Conservation (phyloP, 1,140 invertebrate genomes). For the Rhynchophorus ferrugineus region DNA sequence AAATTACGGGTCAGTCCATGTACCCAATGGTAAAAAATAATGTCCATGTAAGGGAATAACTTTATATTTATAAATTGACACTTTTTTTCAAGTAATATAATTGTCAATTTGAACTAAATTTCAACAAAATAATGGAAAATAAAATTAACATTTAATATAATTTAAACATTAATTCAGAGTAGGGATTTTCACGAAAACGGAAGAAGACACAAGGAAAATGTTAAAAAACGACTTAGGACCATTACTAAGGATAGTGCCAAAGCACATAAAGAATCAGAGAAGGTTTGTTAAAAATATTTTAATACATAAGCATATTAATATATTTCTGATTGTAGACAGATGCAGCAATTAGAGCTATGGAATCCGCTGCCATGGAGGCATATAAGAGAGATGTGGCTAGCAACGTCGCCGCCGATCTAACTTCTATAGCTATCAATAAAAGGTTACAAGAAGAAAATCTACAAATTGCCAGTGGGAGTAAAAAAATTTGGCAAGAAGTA, state of each 20-base stretch:
- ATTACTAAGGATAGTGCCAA: slow-evolving; percentile 77
- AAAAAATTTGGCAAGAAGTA: slow-evolving; percentile 62
- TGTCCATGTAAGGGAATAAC: no score
- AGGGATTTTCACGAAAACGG: slow-evolving; percentile 93
- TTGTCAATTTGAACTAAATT: no score
- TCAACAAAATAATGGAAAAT: no score
- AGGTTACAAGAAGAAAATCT: slow-evolving; percentile 39
- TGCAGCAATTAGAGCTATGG: slow-evolving; percentile 79
- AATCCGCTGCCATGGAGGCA: slow-evolving; percentile 75
- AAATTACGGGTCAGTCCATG: no score
- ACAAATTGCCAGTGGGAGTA: slow-evolving; percentile 26
- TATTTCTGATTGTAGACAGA: slow-evolving; percentile 44
- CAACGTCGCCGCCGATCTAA: slow-evolving; percentile 66
- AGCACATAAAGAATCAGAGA: slow-evolving; percentile 65
- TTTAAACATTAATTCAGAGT: slow-evolving; percentile 64
- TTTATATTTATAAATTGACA: no score
- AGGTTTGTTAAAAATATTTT: slow-evolving; percentile 38
- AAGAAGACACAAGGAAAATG: slow-evolving; percentile 89
- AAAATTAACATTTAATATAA: no score
- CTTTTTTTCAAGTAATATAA: no score
- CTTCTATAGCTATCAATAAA: slow-evolving; percentile 38
- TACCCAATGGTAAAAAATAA: no score
- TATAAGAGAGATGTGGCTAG: slow-evolving; percentile 71
- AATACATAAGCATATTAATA: slow-evolving; percentile 1
- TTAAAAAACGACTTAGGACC: slow-evolving; percentile 75